These are phyloP conservation scores for Dinoponera quadriceps DNA, from an alignment of 1,140 invertebrate genomes.

Conservation along the genomic window DNA sequence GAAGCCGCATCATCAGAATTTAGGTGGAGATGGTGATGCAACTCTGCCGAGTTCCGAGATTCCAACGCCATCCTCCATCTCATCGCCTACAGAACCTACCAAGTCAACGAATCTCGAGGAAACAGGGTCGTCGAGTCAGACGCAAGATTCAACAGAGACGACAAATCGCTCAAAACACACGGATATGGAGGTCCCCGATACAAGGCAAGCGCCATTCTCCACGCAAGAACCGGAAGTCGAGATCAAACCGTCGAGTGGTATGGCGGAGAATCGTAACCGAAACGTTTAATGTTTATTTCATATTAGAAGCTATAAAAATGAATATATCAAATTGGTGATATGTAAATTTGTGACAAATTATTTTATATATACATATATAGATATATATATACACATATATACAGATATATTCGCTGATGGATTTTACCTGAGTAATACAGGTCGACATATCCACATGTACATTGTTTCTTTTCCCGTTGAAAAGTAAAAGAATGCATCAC, in stretches of 20 bases:
- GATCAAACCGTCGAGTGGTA: slow-evolving; percentile 72
- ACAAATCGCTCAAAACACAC: slow-evolving; percentile 69
- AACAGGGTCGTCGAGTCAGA: slow-evolving; percentile 78
- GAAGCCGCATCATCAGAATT: slow-evolving; percentile 83
- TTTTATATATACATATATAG: slow-evolving; percentile 16
- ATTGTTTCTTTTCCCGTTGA: neutral
- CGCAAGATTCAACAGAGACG: slow-evolving; percentile 72
- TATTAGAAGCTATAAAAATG: slow-evolving; percentile 75
- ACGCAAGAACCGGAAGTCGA: slow-evolving; percentile 74
- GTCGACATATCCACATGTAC: slow-evolving; percentile 27
- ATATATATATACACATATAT: too few relatives aligned
- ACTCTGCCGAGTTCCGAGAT: slow-evolving; percentile 75
- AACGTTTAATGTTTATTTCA: slow-evolving; percentile 79
- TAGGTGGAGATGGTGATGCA: slow-evolving; percentile 72
- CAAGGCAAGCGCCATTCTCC: slow-evolving; percentile 74
- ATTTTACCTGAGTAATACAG: slow-evolving; percentile 20
- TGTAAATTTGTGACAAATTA: slow-evolving; percentile 74
- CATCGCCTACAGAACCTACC: slow-evolving; percentile 82
- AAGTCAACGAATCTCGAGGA: slow-evolving; percentile 82
- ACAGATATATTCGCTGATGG: neutral
- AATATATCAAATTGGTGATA: slow-evolving; percentile 73
- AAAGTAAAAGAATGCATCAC: neutral
- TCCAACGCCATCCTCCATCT: slow-evolving; percentile 80
- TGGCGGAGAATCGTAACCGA: slow-evolving; percentile 73
- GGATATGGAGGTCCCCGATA: slow-evolving; percentile 76